These are phyloP conservation scores for Brenthis ino DNA, from an alignment of 2,888 invertebrate species.

Conservation along the genomic window DNA sequence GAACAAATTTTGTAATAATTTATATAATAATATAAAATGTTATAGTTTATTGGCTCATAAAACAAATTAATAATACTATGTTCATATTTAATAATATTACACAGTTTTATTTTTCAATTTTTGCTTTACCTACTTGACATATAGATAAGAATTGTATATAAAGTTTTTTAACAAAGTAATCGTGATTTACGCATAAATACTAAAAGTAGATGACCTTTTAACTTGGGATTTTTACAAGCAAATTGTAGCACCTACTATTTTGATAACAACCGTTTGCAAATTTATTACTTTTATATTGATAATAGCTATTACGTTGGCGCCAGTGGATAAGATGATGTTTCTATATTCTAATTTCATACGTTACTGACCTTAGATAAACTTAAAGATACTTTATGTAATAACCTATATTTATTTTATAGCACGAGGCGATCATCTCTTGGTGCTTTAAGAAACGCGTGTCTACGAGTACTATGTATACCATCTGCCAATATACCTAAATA, in stretches of 20 bases:
- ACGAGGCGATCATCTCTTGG: slow-evolving; percentile 55
- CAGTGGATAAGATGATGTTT: slow-evolving; percentile 52
- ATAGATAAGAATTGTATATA: not conserved
- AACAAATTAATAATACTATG: too few relatives aligned
- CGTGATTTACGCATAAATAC: not conserved
- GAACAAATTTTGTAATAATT: too few relatives aligned
- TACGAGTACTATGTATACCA: slow-evolving; percentile 20
- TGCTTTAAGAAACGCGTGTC: slow-evolving; percentile 47
- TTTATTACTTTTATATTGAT: slow-evolving; percentile 31
- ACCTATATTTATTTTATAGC: slow-evolving; percentile 58
- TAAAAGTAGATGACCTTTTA: slow-evolving; percentile 19
- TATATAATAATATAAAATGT: too few relatives aligned
- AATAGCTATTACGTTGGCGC: slow-evolving; percentile 56
- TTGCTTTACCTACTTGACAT: not conserved
- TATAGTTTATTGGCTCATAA: too few relatives aligned
- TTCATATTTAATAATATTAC: too few relatives aligned
- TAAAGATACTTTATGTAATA: slow-evolving; percentile 49
- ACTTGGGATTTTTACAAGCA: slow-evolving; percentile 16
- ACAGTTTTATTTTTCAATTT: too few relatives aligned
- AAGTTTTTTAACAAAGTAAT: slow-evolving; percentile 2
- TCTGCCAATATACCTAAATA: slow-evolving; percentile 18
- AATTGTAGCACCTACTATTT: slow-evolving; percentile 11
- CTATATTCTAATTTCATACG: slow-evolving; percentile 64
- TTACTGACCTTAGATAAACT: slow-evolving; percentile 75
- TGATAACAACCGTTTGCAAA: slow-evolving; percentile 17